phyloP scores from a whole-genome alignment of 2,888 invertebrate species.

The Adelphocoris suturalis region DNA sequence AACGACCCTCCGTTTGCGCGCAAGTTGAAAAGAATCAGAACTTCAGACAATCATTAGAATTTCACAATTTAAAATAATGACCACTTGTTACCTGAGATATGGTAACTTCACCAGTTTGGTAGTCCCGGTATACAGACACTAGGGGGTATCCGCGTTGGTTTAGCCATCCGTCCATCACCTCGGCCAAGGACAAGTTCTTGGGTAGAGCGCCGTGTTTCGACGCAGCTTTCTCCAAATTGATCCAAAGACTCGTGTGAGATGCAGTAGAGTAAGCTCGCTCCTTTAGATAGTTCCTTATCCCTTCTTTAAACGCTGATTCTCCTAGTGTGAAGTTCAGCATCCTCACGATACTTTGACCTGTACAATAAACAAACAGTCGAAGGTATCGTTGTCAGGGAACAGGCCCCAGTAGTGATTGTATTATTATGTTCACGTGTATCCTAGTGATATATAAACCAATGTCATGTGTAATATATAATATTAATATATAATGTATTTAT shows the following conservation, averaged over 20 bases:
- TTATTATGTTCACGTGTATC: too few species aligned
- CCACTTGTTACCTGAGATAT: slow-evolving; percentile 70
- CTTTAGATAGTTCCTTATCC: slow-evolving; percentile 72
- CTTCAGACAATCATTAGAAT: too few species aligned
- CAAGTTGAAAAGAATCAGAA: too few species aligned
- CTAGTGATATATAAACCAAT: too few species aligned
- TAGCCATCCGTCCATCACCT: slow-evolving; percentile 73
- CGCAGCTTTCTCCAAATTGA: slow-evolving; percentile 63
- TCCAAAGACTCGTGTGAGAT: slow-evolving; percentile 72
- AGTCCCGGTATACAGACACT: slow-evolving; percentile 72
- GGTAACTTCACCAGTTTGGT: slow-evolving; percentile 69
- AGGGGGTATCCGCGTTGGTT: slow-evolving; percentile 72
- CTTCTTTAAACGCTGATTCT: slow-evolving; percentile 69
- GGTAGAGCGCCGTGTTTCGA: slow-evolving; percentile 60
- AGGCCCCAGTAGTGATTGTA: too few species aligned
- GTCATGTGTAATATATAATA: too few species aligned
- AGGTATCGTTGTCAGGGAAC: too few species aligned
- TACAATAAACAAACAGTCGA: too few species aligned
- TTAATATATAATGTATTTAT: too few species aligned
- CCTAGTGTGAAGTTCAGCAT: slow-evolving; percentile 74
- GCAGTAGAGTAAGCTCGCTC: slow-evolving; percentile 69
- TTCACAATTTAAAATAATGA: too few species aligned
- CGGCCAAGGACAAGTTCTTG: slow-evolving; percentile 62
- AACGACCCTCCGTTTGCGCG: too few species aligned
- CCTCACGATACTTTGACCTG: slow-evolving; percentile 74